Percentiles rank a stretch among this genome's conserved stretches.
These are phyloP conservation scores for Solen grandis DNA, from an alignment of 1,140 invertebrate species.

Conservation along the genomic window DNA sequence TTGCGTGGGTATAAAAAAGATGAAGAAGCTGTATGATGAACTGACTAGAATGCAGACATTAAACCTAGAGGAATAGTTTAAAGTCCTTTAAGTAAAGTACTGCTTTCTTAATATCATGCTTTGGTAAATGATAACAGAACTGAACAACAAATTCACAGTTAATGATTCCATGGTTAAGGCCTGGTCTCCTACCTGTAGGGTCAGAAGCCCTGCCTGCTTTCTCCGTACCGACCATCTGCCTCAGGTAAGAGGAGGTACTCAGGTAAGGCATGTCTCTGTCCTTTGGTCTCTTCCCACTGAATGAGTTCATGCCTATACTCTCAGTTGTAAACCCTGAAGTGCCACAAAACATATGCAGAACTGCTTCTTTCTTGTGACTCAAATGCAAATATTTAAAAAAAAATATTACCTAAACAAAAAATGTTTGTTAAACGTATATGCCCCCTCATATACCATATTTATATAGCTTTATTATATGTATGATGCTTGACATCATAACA, in stretches of 20 bases:
- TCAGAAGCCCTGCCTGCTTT: conserved; percentile 66
- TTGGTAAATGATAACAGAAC: too few relatives aligned
- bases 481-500: too few relatives aligned
- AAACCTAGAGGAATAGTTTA: too few relatives aligned
- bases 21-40: too few relatives aligned
- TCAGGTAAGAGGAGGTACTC: conserved; percentile 76
- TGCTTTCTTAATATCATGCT: too few relatives aligned
- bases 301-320: conserved; percentile 75
- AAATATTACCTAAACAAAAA: neutral
- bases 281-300: conserved; percentile 67
- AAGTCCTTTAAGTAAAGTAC: too few relatives aligned
- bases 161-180: too few relatives aligned
- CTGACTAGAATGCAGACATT: too few relatives aligned
- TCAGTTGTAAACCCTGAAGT: conserved; percentile 72
- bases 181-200: conserved; percentile 67
- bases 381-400: neutral
- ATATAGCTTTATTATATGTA: neutral
- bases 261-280: conserved; percentile 73
- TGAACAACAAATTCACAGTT: too few relatives aligned
- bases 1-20: too few relatives aligned
- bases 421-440: too few relatives aligned
- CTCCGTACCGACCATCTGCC: conserved; percentile 75
- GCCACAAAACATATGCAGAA: too few relatives aligned
- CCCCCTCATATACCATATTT: neutral
- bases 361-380: neutral